These are phyloP conservation scores for Montifringilla adamsi DNA, from an alignment of 2,113 vertebrate species.

Conservation along the genomic window DNA sequence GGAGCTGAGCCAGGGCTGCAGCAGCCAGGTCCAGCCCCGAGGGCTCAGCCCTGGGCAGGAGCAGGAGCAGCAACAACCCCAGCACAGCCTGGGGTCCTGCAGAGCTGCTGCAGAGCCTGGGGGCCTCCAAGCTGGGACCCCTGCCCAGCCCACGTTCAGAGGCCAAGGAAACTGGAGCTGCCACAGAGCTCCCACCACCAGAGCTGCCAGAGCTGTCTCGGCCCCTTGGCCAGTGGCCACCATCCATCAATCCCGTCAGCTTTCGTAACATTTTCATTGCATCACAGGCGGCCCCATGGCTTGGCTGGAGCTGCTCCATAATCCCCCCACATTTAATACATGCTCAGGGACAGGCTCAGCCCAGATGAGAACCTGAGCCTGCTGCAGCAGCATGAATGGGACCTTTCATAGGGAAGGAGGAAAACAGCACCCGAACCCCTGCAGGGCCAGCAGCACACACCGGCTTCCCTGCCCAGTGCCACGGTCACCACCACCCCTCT, in stretches of 20 bases:
- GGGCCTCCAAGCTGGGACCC: background rate
- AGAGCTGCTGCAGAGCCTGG: background rate
- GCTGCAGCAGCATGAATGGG: background rate
- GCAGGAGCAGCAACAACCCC: background rate
- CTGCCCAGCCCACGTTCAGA: background rate
- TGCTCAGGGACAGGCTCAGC: constrained; percentile 8
- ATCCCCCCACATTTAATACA: constrained; percentile 28
- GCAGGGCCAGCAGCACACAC: background rate
- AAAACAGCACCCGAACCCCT: background rate
- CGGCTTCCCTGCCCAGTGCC: background rate
- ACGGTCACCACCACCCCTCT: background rate
- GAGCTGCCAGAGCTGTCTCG: background rate
- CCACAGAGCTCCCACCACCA: background rate
- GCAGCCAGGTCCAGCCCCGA: background rate
- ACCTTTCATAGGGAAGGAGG: constrained; percentile 21
- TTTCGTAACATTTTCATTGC: constrained; percentile 32
- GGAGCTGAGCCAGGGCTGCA: background rate
- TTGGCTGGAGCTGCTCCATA: background rate
- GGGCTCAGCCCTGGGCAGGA: background rate
- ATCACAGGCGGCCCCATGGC: constrained; percentile 1
- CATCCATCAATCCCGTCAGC: background rate
- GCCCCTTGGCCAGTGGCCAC: background rate
- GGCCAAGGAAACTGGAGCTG: background rate
- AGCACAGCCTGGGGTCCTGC: background rate
- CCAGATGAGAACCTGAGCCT: constrained; percentile 39